Conservation (phyloP, 2,797 vertebrate genomes). For the Pyrocephalus nanus region DNA sequence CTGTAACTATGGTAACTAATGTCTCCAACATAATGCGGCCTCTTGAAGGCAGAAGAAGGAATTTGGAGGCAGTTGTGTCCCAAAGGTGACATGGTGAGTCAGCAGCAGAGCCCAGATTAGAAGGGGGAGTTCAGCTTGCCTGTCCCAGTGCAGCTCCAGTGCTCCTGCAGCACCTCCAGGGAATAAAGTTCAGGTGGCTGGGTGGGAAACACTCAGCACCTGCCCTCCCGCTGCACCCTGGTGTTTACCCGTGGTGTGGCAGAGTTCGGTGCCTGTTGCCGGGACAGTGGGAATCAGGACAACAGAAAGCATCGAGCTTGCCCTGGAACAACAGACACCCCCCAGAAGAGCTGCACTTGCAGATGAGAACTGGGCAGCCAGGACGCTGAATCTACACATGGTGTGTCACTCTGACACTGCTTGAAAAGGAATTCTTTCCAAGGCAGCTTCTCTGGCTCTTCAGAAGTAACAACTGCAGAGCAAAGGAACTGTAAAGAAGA, state of each 20-base stretch:
- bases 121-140: not conserved
- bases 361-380: not conserved
- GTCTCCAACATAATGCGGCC: not conserved
- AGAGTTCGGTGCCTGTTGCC: not conserved
- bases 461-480: not conserved
- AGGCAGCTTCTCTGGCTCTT: not conserved
- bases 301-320: not conserved
- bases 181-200: not conserved
- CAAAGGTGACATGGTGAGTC: not conserved
- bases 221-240: not conserved
- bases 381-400: accelerated
- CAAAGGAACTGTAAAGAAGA: not conserved
- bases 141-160: not conserved
- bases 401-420: not conserved
- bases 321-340: not conserved
- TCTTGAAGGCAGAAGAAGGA: not conserved
- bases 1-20: not conserved
- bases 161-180: constrained; percentile 6
- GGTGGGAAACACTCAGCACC: not conserved
- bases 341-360: not conserved
- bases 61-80: not conserved
- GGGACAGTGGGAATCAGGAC: not conserved
- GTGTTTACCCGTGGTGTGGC: not conserved
- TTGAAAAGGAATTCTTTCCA: not conserved
- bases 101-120: not conserved